Conservation (phyloP, 2,888 invertebrate genomes). For the Eilema depressum region DNA sequence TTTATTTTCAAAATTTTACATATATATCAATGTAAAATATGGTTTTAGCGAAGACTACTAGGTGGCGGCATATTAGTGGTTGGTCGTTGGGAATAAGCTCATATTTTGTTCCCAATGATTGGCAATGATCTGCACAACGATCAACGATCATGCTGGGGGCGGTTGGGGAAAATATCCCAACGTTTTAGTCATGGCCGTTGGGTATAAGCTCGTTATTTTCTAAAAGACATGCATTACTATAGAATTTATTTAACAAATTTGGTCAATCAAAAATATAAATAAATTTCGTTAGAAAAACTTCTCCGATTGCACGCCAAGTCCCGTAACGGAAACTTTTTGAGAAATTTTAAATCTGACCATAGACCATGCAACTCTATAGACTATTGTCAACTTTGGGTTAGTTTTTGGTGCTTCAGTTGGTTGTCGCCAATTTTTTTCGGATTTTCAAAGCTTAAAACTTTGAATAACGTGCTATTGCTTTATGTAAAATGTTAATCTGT, state of each 20-base stretch:
- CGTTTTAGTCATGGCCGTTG: too few relatives aligned
- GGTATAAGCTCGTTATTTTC: not conserved
- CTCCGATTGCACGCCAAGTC: not conserved
- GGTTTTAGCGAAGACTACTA: too few relatives aligned
- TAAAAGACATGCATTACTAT: not conserved
- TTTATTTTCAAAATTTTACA: too few relatives aligned
- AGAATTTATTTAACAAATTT: not conserved
- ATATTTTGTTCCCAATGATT: too few relatives aligned
- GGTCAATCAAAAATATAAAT: not conserved
- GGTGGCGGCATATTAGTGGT: too few relatives aligned
- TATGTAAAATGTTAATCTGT: constrained; percentile 45
- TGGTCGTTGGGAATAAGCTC: too few relatives aligned
- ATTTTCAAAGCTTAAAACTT: constrained; percentile 69
- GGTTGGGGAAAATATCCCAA: too few relatives aligned
- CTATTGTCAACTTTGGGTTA: constrained; percentile 78
- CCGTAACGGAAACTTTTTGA: constrained; percentile 59
- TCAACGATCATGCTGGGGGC: too few relatives aligned
- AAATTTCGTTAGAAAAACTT: not conserved
- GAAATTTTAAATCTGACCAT: constrained; percentile 75
- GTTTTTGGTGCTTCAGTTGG: constrained; percentile 81
- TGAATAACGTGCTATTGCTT: constrained; percentile 49
- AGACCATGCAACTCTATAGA: constrained; percentile 69
- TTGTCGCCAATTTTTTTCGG: constrained; percentile 76
- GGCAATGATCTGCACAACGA: too few relatives aligned
- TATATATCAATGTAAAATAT: too few relatives aligned